Evolutionary conservation across 1,140 invertebrate genomes (phyloP), one percentile per base, ranked within the genome.

Genomic region (Drosophila novamexicana): DNA sequence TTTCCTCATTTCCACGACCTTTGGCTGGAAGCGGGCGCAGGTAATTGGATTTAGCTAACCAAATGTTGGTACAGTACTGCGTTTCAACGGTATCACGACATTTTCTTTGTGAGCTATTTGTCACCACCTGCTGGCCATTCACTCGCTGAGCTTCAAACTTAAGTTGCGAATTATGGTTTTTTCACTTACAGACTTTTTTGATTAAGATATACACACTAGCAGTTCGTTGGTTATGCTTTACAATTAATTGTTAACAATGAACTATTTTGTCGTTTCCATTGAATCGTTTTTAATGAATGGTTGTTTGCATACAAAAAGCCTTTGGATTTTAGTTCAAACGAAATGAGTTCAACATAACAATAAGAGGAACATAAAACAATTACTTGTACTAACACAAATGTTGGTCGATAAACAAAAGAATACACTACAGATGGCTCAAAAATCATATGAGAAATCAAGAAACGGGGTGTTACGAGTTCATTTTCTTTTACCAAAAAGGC

Each of bases 191-290:
- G 84, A 79, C 73, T 89, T 89, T 89, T 91, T 91, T 91, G 49
- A 91, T 91, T 91, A 91, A 91, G 89, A 91, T 91, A 91, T 74
- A 91, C 89, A 91, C 89, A 73, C 71, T 89, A 84, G 80, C 80
- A 78, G 47, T 52, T 77, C 32, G 39, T 45, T 74, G 63, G 44
- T 79, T 69, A 66, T 72, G 18, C 39, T 58, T 63, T n/a, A 80
- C 49, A 70, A 56, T 80, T 77, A 81, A 10, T 76, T 52, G 40
- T 70, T 64, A 77, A 75, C 64, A 62, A 59, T 72, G 71, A 78
- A 80, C 77, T 89, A 65, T 71, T 80, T 45, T 85, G 22, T 29
- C 66, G 57, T 74, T 84, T 83, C 50, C 70, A 79, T 71, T 88
- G 81, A 88, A 82, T 79, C 68, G 79, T 64, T 64, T 65, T 66